Evolutionary conservation across 2,113 vertebrate genomes (phyloP).

Genomic region (Ondatra zibethicus): DNA sequence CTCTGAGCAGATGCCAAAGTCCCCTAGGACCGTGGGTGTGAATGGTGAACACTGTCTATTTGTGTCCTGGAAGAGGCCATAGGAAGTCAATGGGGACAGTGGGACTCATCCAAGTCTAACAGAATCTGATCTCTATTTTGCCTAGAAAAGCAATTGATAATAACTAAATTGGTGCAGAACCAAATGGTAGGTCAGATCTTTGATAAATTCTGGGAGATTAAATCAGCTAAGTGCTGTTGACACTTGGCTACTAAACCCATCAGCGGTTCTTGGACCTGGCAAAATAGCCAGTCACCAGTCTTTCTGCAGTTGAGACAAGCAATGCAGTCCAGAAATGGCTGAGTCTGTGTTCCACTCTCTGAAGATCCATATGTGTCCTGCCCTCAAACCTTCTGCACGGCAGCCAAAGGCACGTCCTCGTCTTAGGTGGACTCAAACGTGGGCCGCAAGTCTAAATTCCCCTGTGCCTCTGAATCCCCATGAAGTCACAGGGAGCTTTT

Average conservation of each 20-base stretch:
- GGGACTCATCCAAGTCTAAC: not conserved
- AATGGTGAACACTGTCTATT: not conserved
- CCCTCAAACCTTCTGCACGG: not conserved
- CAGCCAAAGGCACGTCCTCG: not conserved
- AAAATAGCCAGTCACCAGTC: not conserved
- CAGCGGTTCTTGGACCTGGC: not conserved
- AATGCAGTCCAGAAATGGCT: not conserved
- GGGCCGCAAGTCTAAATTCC: not conserved
- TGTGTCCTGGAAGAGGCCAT: not conserved
- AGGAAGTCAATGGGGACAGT: not conserved
- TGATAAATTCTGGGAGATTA: conserved; percentile 56
- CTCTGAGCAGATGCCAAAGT: conserved; percentile 37
- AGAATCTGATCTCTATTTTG: not conserved
- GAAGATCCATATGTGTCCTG: not conserved
- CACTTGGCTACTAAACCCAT: conserved; percentile 33
- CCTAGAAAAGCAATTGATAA: conserved; percentile 32
- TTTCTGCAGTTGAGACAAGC: conserved; percentile 19
- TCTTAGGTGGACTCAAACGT: not conserved
- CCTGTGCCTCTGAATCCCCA: not conserved
- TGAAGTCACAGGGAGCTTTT: conserved; percentile 9
- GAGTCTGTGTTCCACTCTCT: not conserved
- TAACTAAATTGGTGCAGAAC: conserved; percentile 41
- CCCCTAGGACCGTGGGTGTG: not conserved
- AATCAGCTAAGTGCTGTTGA: conserved; percentile 61
- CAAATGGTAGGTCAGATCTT: conserved; percentile 55